Conservation (phyloP, 2,113 vertebrate genomes). For the Glaucidium brasilianum region DNA sequence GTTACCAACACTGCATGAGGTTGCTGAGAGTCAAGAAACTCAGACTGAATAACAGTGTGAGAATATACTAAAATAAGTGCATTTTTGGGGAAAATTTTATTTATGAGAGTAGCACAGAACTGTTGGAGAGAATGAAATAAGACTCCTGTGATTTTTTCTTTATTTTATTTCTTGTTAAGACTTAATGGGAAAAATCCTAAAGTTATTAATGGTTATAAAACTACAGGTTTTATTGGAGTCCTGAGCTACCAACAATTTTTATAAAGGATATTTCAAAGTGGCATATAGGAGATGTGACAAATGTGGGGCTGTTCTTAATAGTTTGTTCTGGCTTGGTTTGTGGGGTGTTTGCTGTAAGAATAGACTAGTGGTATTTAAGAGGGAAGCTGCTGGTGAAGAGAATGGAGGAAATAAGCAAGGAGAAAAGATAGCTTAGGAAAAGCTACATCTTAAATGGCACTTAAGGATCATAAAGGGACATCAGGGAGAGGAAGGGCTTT, state of each 20-base stretch:
- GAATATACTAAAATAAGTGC: neutral
- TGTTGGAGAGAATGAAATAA: neutral
- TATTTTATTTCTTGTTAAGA: neutral
- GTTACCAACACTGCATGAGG: neutral
- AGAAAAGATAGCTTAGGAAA: neutral
- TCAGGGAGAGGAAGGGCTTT: neutral
- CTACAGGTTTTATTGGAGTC: neutral
- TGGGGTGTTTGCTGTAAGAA: neutral
- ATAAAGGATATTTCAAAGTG: neutral
- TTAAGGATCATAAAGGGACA: neutral
- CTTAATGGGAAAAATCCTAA: neutral
- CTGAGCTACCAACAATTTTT: neutral
- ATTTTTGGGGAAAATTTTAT: conserved; percentile 8
- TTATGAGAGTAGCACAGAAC: neutral
- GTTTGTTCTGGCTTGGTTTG: neutral
- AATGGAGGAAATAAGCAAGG: neutral
- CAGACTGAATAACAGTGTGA: neutral
- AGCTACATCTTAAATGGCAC: neutral
- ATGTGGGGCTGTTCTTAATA: neutral
- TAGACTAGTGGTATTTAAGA: neutral
- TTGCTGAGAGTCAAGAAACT: neutral
- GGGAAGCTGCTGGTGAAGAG: neutral
- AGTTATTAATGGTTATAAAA: neutral
- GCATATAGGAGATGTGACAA: neutral
- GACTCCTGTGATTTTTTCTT: neutral